phyloP scores from a whole-genome alignment of 64 coral and sea anemone genomes.

The Cladopsammia gracilis region DNA sequence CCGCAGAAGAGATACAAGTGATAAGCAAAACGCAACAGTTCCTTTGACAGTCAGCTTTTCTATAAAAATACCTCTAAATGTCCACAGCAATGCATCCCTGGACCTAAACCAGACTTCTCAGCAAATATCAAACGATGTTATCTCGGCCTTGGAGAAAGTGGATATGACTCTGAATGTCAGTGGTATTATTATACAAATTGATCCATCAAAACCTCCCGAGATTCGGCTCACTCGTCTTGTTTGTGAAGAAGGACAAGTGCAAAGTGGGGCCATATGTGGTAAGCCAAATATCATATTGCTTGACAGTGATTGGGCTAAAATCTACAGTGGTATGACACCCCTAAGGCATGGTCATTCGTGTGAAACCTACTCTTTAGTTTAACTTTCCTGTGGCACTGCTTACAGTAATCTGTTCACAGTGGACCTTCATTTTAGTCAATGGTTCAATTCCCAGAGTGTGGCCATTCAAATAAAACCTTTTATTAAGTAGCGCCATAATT shows the following conservation, averaged over 20 bases:
- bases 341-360: no score
- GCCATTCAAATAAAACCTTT: no score
- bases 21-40: background rate
- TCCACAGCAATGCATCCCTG: background rate
- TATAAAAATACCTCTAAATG: background rate
- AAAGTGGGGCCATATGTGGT: conserved; percentile 8
- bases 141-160: background rate
- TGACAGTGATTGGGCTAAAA: no score
- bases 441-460: no score
- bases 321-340: no score
- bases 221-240: conserved; percentile 8
- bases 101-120: conserved; percentile 1
- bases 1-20: background rate
- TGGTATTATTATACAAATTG: background rate
- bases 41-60: conserved; percentile 18
- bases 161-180: conserved; percentile 3
- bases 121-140: background rate
- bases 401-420: no score
- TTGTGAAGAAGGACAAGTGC: conserved; percentile 19
- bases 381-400: no score
- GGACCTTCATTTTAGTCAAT: no score
- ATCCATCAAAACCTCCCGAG: background rate
- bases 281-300: background rate
- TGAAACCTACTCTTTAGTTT: no score
- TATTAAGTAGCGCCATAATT: no score